Conservation (phyloP, 2,888 invertebrate genomes). For the Theodoxus fluviatilis region DNA sequence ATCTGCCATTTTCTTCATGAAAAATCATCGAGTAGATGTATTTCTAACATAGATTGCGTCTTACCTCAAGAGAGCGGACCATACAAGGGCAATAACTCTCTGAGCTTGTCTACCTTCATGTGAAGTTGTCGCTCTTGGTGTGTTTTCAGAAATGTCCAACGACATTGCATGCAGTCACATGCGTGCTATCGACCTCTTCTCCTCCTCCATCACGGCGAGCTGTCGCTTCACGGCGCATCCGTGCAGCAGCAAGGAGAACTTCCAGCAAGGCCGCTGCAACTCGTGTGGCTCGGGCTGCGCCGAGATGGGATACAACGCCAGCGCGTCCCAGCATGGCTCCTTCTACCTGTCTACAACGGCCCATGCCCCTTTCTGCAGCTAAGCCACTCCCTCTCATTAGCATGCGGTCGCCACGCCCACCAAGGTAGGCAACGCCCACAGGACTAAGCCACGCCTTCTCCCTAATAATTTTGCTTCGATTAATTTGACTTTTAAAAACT, state of each 20-base stretch:
- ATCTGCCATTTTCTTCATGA: too few species aligned
- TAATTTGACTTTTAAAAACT: too few species aligned
- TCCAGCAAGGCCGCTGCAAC: background rate
- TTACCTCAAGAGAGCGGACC: too few species aligned
- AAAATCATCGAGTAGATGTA: too few species aligned
- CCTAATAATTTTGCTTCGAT: too few species aligned
- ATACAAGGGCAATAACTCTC: too few species aligned
- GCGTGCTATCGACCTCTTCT: constrained; percentile 81
- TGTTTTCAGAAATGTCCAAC: constrained; percentile 68
- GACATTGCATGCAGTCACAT: constrained; percentile 86
- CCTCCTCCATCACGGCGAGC: constrained; percentile 78
- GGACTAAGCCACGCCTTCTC: too few species aligned
- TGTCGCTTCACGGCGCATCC: constrained; percentile 74
- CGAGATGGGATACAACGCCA: background rate
- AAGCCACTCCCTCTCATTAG: background rate
- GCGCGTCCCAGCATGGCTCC: background rate
- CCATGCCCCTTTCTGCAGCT: background rate
- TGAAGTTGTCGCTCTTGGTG: too few species aligned
- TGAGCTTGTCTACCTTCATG: too few species aligned
- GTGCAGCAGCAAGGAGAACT: background rate
- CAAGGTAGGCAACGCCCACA: too few species aligned
- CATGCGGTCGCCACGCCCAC: background rate
- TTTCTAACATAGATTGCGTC: too few species aligned
- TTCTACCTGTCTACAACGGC: background rate
- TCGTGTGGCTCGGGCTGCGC: constrained; percentile 12